Evolutionary conservation across 2,888 invertebrate genomes (phyloP).

Genomic region (Xanthia togata): DNA sequence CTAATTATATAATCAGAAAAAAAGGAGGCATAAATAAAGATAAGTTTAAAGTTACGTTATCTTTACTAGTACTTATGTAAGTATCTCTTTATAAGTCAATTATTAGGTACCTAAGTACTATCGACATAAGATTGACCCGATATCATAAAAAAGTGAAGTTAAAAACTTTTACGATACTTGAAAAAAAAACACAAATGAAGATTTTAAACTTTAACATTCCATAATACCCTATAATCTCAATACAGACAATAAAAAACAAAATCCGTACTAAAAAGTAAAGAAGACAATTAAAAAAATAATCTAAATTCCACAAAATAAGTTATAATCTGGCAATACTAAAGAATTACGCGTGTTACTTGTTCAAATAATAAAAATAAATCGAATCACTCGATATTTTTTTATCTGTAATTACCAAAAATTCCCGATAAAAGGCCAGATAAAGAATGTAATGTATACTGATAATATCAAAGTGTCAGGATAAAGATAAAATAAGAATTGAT

Average conservation of each 20-base stretch:
- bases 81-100: not conserved
- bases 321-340: constrained; percentile 72
- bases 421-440: constrained; percentile 55
- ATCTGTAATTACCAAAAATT: constrained; percentile 67
- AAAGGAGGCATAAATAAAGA: not conserved
- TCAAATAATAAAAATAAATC: constrained; percentile 65
- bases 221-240: constrained; percentile 31
- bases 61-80: not conserved
- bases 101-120: not conserved
- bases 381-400: constrained; percentile 61
- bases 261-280: constrained; percentile 21
- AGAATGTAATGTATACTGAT: constrained; percentile 56
- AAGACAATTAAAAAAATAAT: constrained; percentile 54
- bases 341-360: constrained; percentile 71
- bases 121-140: not conserved
- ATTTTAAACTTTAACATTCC: constrained; percentile 10
- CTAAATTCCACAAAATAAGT: constrained; percentile 68
- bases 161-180: constrained; percentile 1
- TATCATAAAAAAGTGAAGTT: constrained; percentile 24
- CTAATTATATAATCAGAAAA: too few relatives aligned
- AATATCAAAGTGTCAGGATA: constrained; percentile 66
- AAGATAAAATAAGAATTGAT: constrained; percentile 73
- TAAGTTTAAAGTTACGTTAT: not conserved
- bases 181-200: constrained; percentile 18
- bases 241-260: constrained; percentile 27